A percentile compares a stretch with the other conserved stretches of the same genome.
Evolutionary conservation across 2,113 vertebrate genomes (phyloP).

Genomic region (Oostethus manadensis): DNA sequence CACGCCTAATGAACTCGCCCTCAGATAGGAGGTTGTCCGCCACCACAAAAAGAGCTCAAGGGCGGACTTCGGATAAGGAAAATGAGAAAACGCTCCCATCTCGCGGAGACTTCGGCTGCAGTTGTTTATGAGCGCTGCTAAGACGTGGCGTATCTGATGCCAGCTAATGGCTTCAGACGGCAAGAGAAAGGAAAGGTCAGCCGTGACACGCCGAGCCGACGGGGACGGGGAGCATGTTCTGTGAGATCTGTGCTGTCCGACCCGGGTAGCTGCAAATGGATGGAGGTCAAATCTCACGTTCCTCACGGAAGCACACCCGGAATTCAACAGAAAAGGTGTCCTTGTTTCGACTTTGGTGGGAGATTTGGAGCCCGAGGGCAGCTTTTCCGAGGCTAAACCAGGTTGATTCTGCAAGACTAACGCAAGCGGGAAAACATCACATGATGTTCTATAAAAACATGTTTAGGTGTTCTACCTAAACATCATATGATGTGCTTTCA

Average conservation of each 20-base stretch:
- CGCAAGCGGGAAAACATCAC: slow-evolving; percentile 24
- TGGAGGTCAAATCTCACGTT: neutral
- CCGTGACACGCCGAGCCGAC: slow-evolving; percentile 35
- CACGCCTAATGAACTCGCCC: slow-evolving; percentile 61
- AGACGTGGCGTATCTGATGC: slow-evolving; percentile 21
- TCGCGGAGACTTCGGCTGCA: slow-evolving; percentile 18
- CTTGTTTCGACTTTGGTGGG: neutral
- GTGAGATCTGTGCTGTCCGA: slow-evolving; percentile 11
- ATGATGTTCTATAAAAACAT: no score
- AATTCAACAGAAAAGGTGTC: neutral
- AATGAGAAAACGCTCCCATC: slow-evolving; percentile 9
- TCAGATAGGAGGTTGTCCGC: slow-evolving; percentile 51
- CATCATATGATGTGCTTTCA: no score
- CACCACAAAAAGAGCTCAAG: slow-evolving; percentile 44
- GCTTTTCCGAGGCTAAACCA: slow-evolving; percentile 31
- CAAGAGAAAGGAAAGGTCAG: slow-evolving; percentile 59
- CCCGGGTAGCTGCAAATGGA: no score
- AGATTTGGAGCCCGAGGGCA: slow-evolving; percentile 14
- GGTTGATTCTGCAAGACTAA: slow-evolving; percentile 29
- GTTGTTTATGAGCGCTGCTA: slow-evolving; percentile 30
- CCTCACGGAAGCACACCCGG: no score
- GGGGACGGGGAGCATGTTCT: slow-evolving; percentile 32
- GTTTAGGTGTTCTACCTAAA: no score
- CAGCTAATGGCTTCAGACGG: slow-evolving; percentile 55
- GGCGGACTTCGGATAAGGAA: slow-evolving; percentile 15